Percentiles rank a stretch among this genome's conserved stretches.
These are phyloP conservation scores for Meteorus cinctellus DNA, from an alignment of 2,888 invertebrate species.

Conservation along the genomic window DNA sequence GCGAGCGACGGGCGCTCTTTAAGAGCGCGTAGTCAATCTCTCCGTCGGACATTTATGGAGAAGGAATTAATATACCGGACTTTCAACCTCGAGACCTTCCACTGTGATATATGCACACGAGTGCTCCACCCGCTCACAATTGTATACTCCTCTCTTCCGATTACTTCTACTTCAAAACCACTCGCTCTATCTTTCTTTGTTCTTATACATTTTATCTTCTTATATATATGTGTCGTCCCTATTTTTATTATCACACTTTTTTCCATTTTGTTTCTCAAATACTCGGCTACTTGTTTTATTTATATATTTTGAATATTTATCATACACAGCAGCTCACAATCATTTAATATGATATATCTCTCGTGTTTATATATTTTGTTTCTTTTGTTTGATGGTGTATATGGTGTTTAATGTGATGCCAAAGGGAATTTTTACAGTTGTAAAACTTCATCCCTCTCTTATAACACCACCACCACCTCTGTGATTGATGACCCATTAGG, in stretches of 20 bases:
- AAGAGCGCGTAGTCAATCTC: constrained; percentile 73
- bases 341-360: not conserved
- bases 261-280: no score
- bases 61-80: constrained; percentile 73
- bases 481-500: constrained; percentile 56
- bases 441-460: constrained; percentile 22
- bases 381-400: not conserved
- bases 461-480: constrained; percentile 14
- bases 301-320: not conserved
- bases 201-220: no score
- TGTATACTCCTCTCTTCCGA: constrained; percentile 44
- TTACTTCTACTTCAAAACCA: not conserved
- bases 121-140: constrained; percentile 62
- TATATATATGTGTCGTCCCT: no score
- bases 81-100: constrained; percentile 67
- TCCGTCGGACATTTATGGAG: constrained; percentile 71
- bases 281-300: not conserved
- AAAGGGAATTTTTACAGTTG: constrained; percentile 1
- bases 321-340: not conserved
- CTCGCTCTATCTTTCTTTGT: no score
- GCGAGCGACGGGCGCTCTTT: constrained; percentile 69
- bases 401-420: not conserved
- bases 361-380: not conserved
- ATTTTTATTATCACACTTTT: no score
- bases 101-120: constrained; percentile 69